Conservation (phyloP, 37 sponge, comb jelly and placozoan species). For the Diacarnus erythraeanus region DNA sequence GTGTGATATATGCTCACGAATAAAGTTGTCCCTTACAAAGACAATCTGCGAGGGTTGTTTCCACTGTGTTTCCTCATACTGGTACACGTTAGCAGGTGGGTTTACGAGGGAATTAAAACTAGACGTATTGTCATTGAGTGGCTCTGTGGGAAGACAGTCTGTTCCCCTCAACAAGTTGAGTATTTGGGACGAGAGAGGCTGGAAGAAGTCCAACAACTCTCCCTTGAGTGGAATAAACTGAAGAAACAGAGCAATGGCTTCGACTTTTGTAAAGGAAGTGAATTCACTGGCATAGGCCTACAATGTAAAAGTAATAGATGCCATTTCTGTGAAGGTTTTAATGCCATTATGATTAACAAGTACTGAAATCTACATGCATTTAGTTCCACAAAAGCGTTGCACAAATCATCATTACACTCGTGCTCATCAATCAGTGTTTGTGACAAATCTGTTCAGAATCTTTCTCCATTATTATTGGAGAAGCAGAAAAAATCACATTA, state of each 20-base stretch:
- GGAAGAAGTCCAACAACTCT: constrained; percentile 67
- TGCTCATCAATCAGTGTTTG: too few relatives aligned
- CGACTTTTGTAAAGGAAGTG: neutral
- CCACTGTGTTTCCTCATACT: constrained; percentile 22
- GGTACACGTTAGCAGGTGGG: neutral
- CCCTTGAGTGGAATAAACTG: constrained; percentile 69
- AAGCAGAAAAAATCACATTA: too few relatives aligned
- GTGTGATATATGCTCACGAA: constrained; percentile 38
- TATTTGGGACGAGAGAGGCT: constrained; percentile 47
- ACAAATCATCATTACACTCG: too few relatives aligned
- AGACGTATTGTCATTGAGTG: neutral
- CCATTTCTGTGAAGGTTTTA: too few relatives aligned
- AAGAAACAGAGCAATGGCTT: constrained; percentile 46
- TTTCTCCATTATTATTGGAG: too few relatives aligned
- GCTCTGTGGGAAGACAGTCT: constrained; percentile 47
- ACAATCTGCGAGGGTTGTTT: constrained; percentile 59
- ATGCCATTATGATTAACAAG: too few relatives aligned
- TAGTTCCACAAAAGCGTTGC: too few relatives aligned
- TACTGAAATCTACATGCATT: too few relatives aligned
- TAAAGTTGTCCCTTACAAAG: constrained; percentile 12
- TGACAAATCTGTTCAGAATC: too few relatives aligned
- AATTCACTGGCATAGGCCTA: neutral
- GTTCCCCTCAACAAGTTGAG: constrained; percentile 36
- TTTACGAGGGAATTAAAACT: neutral
- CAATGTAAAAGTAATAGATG: too few relatives aligned